These are phyloP conservation scores for Gibbula magus DNA, from an alignment of 2,888 invertebrate species.

Conservation along the genomic window DNA sequence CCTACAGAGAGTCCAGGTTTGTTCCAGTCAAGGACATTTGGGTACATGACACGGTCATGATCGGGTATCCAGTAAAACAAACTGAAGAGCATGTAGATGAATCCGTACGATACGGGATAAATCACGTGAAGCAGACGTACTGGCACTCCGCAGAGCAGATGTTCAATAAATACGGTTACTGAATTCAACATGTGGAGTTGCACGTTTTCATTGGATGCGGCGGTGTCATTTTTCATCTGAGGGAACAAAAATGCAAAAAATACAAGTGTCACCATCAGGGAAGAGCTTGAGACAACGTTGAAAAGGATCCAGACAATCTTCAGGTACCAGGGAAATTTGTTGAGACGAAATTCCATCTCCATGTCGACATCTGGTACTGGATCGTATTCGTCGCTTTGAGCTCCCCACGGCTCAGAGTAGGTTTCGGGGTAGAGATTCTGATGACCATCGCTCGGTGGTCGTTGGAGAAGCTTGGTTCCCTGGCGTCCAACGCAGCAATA, in stretches of 20 bases:
- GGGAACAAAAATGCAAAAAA: conserved; percentile 66
- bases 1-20: conserved; percentile 55
- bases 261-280: conserved; percentile 63
- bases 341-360: neutral
- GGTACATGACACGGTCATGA: conserved; percentile 65
- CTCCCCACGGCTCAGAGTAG: neutral
- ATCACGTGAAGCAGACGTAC: conserved; percentile 62
- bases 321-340: conserved; percentile 37
- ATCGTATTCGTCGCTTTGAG: neutral
- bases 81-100: conserved; percentile 64
- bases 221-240: conserved; percentile 18
- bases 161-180: conserved; percentile 63
- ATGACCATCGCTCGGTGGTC: conserved; percentile 39
- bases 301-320: conserved; percentile 60
- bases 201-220: conserved; percentile 43
- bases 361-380: neutral
- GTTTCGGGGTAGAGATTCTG: conserved; percentile 49
- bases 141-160: conserved; percentile 60
- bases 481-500: conserved; percentile 14
- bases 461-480: conserved; percentile 20
- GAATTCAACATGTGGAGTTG: conserved; percentile 68
- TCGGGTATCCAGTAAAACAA: conserved; percentile 65
- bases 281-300: conserved; percentile 49
- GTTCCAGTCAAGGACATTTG: conserved; percentile 67
- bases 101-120: conserved; percentile 58